phyloP scores from a whole-genome alignment of 2,888 invertebrate species.

The Callyntrura guangdongensis region DNA sequence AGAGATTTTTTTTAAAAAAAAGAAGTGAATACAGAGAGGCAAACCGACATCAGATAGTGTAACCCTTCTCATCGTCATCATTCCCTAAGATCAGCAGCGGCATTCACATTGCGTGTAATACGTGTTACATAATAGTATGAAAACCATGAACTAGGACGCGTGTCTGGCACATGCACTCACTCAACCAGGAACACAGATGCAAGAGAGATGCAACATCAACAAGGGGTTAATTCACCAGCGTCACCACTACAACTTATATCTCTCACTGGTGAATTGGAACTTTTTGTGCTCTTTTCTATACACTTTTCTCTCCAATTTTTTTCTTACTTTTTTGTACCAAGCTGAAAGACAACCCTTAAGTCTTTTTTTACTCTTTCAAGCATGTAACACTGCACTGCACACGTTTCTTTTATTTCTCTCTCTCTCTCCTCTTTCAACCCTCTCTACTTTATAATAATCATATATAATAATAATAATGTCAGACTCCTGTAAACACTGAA shows the following conservation, averaged over 20 bases:
- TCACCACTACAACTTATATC: neutral
- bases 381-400: slow-evolving; percentile 20
- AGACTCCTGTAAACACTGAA: slow-evolving; percentile 83
- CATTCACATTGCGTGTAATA: slow-evolving; percentile 37
- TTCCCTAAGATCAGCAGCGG: neutral
- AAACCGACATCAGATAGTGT: slow-evolving; percentile 48
- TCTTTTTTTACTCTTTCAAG: slow-evolving; percentile 79
- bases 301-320: slow-evolving; percentile 47
- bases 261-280: slow-evolving; percentile 71
- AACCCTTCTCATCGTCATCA: slow-evolving; percentile 68
- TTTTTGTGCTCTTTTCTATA: slow-evolving; percentile 80
- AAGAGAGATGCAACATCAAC: slow-evolving; percentile 64
- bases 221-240: slow-evolving; percentile 83
- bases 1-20: neutral
- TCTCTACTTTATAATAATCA: slow-evolving; percentile 70
- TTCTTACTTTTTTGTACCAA: slow-evolving; percentile 49
- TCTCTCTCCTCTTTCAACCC: slow-evolving; percentile 49
- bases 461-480: slow-evolving; percentile 66
- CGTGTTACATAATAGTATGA: slow-evolving; percentile 43
- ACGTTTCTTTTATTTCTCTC: slow-evolving; percentile 34
- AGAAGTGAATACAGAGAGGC: slow-evolving; percentile 8
- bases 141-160: slow-evolving; percentile 82
- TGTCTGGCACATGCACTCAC: slow-evolving; percentile 84
- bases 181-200: slow-evolving; percentile 78
- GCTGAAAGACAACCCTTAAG: slow-evolving; percentile 80